Conservation (phyloP, 2,797 vertebrate species). For the Halcyon leucocephala region DNA sequence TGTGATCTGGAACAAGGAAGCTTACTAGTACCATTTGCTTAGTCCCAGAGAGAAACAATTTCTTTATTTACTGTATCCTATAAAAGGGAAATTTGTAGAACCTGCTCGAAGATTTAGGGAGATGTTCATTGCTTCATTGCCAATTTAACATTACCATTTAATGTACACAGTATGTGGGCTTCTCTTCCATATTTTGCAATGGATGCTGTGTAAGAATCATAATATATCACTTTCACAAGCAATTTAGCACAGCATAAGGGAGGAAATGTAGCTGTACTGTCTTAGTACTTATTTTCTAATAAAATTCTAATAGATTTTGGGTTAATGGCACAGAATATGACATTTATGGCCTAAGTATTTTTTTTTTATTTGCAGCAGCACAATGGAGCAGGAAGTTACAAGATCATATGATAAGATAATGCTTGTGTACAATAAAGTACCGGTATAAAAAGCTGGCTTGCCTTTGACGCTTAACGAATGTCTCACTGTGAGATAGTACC, state of each 20-base stretch:
- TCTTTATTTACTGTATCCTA: conserved; percentile 1
- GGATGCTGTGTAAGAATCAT: conserved; percentile 1
- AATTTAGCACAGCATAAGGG: conserved; percentile 61
- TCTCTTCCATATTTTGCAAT: conserved; percentile 43
- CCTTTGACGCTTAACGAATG: conserved; percentile 5
- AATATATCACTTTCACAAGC: conserved; percentile 66
- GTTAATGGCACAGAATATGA: conserved; percentile 68
- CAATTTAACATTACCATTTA: conserved; percentile 48
- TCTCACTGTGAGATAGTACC: background rate
- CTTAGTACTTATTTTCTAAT: conserved; percentile 70
- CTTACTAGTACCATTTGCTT: background rate
- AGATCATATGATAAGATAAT: conserved; percentile 42
- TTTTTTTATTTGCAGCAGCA: background rate
- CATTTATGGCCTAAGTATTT: conserved; percentile 40
- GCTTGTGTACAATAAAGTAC: background rate
- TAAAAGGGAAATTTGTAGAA: conserved; percentile 6
- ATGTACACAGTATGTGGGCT: conserved; percentile 55
- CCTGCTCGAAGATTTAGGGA: conserved; percentile 25
- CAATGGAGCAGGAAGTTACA: conserved; percentile 48
- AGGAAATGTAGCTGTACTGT: conserved; percentile 58
- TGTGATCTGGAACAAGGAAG: background rate
- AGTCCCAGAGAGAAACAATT: background rate
- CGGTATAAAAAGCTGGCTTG: background rate
- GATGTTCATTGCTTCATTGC: conserved; percentile 22
- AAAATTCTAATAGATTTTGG: conserved; percentile 69